These are phyloP conservation scores for Sebastes hubbsi DNA, from an alignment of 2,797 vertebrate species.

Conservation along the genomic window DNA sequence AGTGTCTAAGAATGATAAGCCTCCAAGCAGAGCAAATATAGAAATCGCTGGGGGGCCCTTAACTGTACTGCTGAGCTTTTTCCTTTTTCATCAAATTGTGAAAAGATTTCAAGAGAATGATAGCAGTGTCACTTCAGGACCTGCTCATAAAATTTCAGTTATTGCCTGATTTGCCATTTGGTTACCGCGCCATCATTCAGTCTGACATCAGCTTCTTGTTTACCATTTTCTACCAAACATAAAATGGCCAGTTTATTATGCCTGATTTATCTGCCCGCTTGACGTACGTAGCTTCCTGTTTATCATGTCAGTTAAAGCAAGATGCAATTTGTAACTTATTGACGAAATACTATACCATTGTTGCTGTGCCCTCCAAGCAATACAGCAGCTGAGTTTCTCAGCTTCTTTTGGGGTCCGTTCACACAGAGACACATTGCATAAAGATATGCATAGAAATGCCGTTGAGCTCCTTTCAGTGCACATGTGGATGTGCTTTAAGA, in stretches of 20 bases:
- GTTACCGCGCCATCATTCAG: neutral
- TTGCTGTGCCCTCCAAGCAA: neutral
- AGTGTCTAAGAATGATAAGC: neutral
- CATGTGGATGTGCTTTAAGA: neutral
- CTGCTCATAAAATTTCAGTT: neutral
- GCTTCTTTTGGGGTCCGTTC: neutral
- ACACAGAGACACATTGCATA: neutral
- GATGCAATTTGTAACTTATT: neutral
- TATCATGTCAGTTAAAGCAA: neutral
- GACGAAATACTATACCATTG: neutral
- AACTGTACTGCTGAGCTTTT: neutral
- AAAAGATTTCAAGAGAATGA: neutral
- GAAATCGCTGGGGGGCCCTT: neutral
- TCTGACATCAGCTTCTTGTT: neutral
- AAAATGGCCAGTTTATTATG: neutral
- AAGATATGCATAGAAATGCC: neutral
- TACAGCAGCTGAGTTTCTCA: neutral
- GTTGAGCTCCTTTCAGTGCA: neutral
- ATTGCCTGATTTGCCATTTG: neutral
- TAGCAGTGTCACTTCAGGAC: neutral
- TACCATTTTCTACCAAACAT: neutral
- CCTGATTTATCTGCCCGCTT: neutral
- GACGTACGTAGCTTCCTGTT: neutral
- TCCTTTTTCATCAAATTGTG: neutral
- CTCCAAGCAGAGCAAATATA: neutral